Base-by-base conservation (phyloP, 1,140 invertebrate species). In the Steinernema feltiae region DNA sequence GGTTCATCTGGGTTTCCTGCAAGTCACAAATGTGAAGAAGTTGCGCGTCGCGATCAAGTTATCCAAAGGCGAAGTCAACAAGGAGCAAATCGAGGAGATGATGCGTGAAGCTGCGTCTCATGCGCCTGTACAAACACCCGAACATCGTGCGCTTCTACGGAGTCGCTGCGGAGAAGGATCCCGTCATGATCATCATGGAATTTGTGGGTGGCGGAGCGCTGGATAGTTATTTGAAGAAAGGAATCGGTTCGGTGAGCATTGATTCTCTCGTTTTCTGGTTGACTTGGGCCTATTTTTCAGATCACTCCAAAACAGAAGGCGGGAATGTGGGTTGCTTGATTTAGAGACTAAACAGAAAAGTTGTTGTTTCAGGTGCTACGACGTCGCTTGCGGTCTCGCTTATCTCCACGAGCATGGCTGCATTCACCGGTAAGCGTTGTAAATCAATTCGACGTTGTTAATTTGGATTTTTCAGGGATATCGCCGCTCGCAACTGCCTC, bases 51-150 rank as follows among this genome's bases (percentile, higher is more conserved):
- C 95, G 7, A 94, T 97, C 29, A 98, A 98, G 89, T 97, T 94
- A 0, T 97, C 95, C 86, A 90, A 93, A 78, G 87, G 87, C 75
- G 92, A 95, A 76, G 93, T 93, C 0, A 87, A 97, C 29, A 94
- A 94, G 77, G 95, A 97, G 84, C 94, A 97, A 86, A 96, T 97
- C 85, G 91, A 93, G 74, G 97, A 97, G 82, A 97, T 98, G 88
- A 88, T 79, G 78, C 48, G 69, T 21, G 78, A 79, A 29, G 78
- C 79, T n/a, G 1, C 32, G 79, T 17, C 72, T 80, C 21, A 76
- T 76, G 78, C 69, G 76, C 30, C 18, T 72, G 12, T 80, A 81
- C 69, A 32, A 48, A 30, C 79, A 80, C 69, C 79, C 77, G 1
- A 78, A 80, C 63, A 70, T 80, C 35, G 72, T 80, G 21, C 73